Evolutionary conservation across 2,113 vertebrate genomes (phyloP).

Genomic region (Callorhinus ursinus): DNA sequence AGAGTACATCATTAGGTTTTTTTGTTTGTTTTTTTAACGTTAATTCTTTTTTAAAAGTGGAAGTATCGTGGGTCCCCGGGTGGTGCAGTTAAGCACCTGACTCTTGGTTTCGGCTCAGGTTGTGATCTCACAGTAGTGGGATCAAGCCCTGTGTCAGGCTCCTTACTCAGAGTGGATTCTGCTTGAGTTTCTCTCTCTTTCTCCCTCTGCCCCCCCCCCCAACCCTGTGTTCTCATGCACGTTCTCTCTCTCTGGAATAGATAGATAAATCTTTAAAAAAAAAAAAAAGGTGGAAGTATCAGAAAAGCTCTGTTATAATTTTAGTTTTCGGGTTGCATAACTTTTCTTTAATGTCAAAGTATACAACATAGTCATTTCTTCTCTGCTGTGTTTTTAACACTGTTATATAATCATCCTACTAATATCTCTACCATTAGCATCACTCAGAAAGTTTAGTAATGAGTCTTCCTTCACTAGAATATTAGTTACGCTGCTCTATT

Average conservation of each 20-base stretch:
- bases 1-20: too few relatives aligned
- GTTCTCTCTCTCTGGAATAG: background rate
- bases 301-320: background rate
- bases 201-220: background rate
- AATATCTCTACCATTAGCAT: background rate
- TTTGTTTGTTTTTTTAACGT: too few relatives aligned
- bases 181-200: background rate
- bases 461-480: background rate
- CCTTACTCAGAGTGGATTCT: background rate
- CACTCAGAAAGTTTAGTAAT: background rate
- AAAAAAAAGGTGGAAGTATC: background rate
- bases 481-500: background rate
- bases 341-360: slow-evolving; percentile 5
- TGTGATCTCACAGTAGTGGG: background rate
- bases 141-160: background rate
- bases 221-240: background rate
- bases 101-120: background rate
- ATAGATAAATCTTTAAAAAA: background rate
- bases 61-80: background rate
- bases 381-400: background rate
- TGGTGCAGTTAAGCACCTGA: background rate
- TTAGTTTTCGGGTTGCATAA: background rate
- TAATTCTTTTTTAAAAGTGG: slow-evolving; percentile 3
- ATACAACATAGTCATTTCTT: background rate
- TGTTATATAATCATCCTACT: background rate